Conservation (phyloP, 2,888 invertebrate genomes). For the Ochlodes sylvanus region DNA sequence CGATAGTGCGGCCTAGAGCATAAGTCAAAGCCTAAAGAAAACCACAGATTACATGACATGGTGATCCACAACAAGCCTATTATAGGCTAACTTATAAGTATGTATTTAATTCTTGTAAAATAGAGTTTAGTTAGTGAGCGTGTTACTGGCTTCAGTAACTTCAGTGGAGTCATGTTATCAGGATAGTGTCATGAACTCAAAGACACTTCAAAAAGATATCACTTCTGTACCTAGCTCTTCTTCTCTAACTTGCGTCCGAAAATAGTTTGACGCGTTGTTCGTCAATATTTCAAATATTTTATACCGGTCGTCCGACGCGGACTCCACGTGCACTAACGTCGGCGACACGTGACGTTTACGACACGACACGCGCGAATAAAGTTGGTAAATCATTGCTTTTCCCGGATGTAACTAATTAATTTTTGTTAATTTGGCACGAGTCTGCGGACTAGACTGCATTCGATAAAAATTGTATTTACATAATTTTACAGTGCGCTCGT, state of each 20-base stretch:
- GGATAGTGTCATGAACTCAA: too few species aligned
- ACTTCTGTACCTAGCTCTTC: conserved; percentile 46
- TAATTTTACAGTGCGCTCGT: not conserved
- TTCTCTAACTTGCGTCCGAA: conserved; percentile 55
- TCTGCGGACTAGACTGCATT: not conserved
- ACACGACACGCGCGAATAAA: conserved; percentile 21
- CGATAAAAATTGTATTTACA: not conserved
- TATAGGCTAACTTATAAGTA: too few species aligned
- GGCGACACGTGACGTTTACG: conserved; percentile 20
- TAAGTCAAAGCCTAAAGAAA: too few species aligned
- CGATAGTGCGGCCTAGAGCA: too few species aligned
- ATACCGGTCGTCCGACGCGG: conserved; percentile 41
- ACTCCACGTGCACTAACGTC: conserved; percentile 8
- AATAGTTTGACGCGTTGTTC: conserved; percentile 58
- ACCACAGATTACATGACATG: too few species aligned
- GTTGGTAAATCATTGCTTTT: conserved; percentile 26
- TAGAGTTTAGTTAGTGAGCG: too few species aligned
- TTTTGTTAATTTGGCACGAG: conserved; percentile 7
- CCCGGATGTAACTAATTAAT: conserved; percentile 26
- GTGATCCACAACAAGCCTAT: too few species aligned
- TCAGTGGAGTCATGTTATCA: too few species aligned
- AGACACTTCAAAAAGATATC: conserved; percentile 23
- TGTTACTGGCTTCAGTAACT: too few species aligned
- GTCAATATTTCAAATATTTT: conserved; percentile 74
- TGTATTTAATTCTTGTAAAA: too few species aligned